phyloP scores from a whole-genome alignment of 2,888 invertebrate species.

The Drosophila merina region DNA sequence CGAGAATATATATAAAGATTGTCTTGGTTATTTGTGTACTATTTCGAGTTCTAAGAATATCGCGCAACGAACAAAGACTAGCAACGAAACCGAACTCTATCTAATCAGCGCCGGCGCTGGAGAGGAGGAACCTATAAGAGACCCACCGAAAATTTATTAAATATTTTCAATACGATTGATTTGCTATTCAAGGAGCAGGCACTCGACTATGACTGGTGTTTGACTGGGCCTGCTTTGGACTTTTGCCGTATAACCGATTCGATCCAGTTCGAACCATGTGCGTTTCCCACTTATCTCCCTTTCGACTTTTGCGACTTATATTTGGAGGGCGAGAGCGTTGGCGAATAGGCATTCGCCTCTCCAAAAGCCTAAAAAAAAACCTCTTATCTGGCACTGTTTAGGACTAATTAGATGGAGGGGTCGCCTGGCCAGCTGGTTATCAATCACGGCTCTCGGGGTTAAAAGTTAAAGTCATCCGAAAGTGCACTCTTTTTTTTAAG shows the following conservation, averaged over 20 bases:
- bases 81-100: constrained; percentile 44
- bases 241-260: constrained; percentile 32
- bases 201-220: constrained; percentile 50
- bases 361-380: constrained; percentile 12
- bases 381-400: constrained; percentile 30
- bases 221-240: constrained; percentile 23
- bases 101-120: constrained; percentile 50
- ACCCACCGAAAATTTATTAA: constrained; percentile 40
- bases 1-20: constrained; percentile 19
- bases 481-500: not conserved
- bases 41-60: constrained; percentile 20
- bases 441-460: constrained; percentile 17
- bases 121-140: not conserved
- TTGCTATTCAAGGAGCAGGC: constrained; percentile 54
- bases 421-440: constrained; percentile 17
- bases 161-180: constrained; percentile 70
- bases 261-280: constrained; percentile 42
- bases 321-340: constrained; percentile 35
- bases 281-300: constrained; percentile 46
- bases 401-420: constrained; percentile 31
- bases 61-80: constrained; percentile 23
- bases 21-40: constrained; percentile 19
- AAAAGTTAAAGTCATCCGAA: constrained; percentile 10
- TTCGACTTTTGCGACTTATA: constrained; percentile 39
- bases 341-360: constrained; percentile 5